phyloP scores from a whole-genome alignment of 2,888 invertebrate species.

The Hydroisotoma schaefferi region DNA sequence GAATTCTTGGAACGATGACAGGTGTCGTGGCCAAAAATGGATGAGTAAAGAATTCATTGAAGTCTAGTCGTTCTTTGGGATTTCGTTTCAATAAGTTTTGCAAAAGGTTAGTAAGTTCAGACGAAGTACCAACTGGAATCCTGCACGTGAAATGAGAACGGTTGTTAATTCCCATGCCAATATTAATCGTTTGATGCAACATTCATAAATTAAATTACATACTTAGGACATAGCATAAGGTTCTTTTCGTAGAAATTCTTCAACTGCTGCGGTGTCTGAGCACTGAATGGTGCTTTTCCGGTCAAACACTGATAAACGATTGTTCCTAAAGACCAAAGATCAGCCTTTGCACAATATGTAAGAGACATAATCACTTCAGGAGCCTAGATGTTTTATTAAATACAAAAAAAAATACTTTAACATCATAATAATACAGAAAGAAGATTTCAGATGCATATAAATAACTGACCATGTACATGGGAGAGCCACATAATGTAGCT shows the following conservation, averaged over 20 bases:
- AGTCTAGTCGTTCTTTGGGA: constrained; percentile 91
- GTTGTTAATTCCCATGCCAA: background rate
- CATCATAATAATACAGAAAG: background rate
- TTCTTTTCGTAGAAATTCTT: constrained; percentile 97
- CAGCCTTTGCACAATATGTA: constrained; percentile 98
- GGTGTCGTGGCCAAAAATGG: constrained; percentile 61
- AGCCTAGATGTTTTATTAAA: constrained; percentile 71
- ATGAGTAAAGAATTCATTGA: constrained; percentile 93
- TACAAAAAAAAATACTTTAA: constrained; percentile 3
- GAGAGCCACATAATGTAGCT: constrained; percentile 97
- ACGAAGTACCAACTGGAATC: constrained; percentile 89
- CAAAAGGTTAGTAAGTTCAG: constrained; percentile 80
- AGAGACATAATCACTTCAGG: constrained; percentile 99
- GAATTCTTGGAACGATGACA: constrained; percentile 42
- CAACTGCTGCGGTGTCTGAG: constrained; percentile 93
- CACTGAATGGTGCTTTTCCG: constrained; percentile 97
- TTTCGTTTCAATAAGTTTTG: constrained; percentile 79
- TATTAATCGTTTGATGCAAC: background rate
- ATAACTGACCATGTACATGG: constrained; percentile 95
- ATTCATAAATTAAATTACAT: constrained; percentile 52
- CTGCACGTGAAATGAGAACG: constrained; percentile 55
- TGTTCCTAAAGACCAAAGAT: constrained; percentile 98
- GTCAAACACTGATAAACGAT: constrained; percentile 98
- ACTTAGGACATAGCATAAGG: constrained; percentile 84
- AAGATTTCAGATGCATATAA: background rate